A percentile compares a stretch with the other conserved stretches of the same genome.
phyloP scores from a whole-genome alignment of 2,888 invertebrate genomes.

The Papilio elwesi region DNA sequence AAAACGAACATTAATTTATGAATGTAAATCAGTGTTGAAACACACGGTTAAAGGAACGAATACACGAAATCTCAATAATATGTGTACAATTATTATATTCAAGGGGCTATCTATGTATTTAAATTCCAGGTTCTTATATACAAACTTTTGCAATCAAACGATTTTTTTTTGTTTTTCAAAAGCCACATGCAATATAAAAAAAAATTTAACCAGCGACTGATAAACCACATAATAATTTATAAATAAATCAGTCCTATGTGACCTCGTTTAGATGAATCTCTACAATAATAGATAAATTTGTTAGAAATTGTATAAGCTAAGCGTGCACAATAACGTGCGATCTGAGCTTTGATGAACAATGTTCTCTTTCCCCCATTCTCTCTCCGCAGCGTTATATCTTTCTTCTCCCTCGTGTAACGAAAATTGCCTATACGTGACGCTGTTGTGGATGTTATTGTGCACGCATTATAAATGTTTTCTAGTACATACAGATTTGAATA shows the following conservation, averaged over 20 bases:
- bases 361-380: background rate
- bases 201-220: constrained; percentile 35
- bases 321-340: background rate
- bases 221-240: constrained; percentile 17
- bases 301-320: constrained; percentile 7
- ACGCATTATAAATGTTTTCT: constrained; percentile 26
- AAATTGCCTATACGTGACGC: background rate
- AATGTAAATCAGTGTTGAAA: too few species aligned
- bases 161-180: background rate
- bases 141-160: background rate
- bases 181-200: constrained; percentile 10
- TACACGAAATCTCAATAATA: too few species aligned
- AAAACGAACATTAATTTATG: too few species aligned
- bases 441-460: background rate
- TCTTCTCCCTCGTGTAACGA: constrained; percentile 8
- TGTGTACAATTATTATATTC: background rate
- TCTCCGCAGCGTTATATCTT: background rate
- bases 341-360: background rate
- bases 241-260: background rate
- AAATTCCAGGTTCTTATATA: background rate
- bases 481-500: constrained; percentile 26
- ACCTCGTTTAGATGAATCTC: constrained; percentile 37
- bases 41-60: too few species aligned
- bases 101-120: background rate
- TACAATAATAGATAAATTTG: constrained; percentile 27